Base-by-base conservation (phyloP, 1,140 invertebrate species). In the Camponotus vicinus region DNA sequence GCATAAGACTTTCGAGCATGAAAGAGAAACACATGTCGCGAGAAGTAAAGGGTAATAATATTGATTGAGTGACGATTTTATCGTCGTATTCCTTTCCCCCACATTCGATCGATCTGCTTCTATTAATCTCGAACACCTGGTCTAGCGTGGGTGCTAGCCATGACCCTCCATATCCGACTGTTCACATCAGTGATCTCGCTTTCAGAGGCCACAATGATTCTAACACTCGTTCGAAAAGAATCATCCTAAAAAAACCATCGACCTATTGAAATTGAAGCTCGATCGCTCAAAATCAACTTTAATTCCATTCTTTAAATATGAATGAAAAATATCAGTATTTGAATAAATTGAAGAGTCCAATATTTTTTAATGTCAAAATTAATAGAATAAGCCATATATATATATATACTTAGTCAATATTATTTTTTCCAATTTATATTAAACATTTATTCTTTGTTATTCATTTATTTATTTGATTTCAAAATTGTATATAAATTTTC, bases 111-210 rank as follows among this genome's bases (percentile, higher is more conserved):
- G 88, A 85, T 91, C 90, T 85, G 80, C 85, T 57, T 77, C 73
- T 85, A 89, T 90, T 92, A 92, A 92, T 92, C 90, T 90, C 66
- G 70, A 93, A 92, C 92, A 93, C 92, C 92, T 93, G 91, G 91
- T 40, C 71, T 64, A 37, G 45, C 61, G 89, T 92, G 86, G 91
- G 91, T 88, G 87, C 49, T 63, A 70, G 57, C 69, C 89, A 57
- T 76, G 86, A 83, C 71, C 83, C 86, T 73, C 42, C 64, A 42
- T 84, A 59, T 42, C 69, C 64, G 84, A 57, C 59, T 87, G 64
- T 76, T 49, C 61, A 27, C 57, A 57, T 13, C 69, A 18, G 15
- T 69, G 55, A 42, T 63, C 70, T 63, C 70, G 66, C 79, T 71
- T 67, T 59, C 34, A 40, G 49, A 71, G 64, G 69, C 27, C 57